Conservation (phyloP, 2,113 vertebrate species). For the Phalacrocorax aristotelis region DNA sequence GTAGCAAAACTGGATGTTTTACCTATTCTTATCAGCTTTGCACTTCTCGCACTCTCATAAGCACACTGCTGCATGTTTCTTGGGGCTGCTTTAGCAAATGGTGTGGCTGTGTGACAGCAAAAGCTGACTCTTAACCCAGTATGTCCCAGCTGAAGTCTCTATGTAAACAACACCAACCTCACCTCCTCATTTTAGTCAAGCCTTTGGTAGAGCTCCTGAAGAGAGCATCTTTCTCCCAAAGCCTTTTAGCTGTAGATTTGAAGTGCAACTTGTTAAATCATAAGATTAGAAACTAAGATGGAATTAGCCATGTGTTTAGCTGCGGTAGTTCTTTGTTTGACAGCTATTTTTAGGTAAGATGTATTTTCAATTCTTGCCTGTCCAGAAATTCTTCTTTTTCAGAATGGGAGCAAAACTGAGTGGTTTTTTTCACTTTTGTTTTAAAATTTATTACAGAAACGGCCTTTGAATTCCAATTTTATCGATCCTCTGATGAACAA, state of each 20-base stretch:
- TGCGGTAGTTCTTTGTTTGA: neutral
- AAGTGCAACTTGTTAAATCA: neutral
- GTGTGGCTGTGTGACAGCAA: accelerated
- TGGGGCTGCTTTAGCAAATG: accelerated
- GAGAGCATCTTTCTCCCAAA: neutral
- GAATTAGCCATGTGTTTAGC: neutral
- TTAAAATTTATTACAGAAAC: constrained; percentile 72
- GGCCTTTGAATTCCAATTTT: constrained; percentile 73
- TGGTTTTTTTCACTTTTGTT: neutral
- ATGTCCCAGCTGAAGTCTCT: accelerated
- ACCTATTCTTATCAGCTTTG: neutral
- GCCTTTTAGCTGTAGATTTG: neutral
- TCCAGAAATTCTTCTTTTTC: neutral
- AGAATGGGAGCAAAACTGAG: neutral
- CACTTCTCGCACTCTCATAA: neutral
- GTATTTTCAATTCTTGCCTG: neutral
- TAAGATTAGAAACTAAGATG: neutral
- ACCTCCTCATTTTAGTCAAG: neutral
- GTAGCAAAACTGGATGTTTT: neutral
- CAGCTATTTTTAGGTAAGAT: neutral
- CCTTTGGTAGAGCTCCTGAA: neutral
- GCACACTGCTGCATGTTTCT: accelerated
- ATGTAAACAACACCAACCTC: accelerated
- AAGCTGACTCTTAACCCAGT: neutral
- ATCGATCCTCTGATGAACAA: constrained; percentile 83